These are phyloP conservation scores for Drosophila malerkotliana DNA, from an alignment of 1,140 invertebrate species.

Conservation along the genomic window DNA sequence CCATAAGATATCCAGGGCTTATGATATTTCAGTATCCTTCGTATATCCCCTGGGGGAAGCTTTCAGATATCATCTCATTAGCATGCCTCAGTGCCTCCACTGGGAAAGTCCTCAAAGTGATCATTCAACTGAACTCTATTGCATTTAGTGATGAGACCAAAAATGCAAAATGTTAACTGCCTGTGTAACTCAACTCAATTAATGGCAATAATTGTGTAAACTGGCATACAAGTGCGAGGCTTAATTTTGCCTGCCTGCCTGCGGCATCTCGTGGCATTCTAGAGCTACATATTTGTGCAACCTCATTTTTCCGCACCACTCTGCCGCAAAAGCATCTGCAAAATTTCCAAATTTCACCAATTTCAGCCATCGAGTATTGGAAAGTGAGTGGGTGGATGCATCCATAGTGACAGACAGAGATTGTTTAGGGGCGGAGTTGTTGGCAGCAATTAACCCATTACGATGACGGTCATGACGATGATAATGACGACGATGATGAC, in stretches of 20 bases:
- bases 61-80: slow-evolving; percentile 36
- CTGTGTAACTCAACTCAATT: slow-evolving; percentile 53
- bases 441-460: slow-evolving; percentile 17
- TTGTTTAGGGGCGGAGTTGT: neutral
- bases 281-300: neutral
- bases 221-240: slow-evolving; percentile 62
- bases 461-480: neutral
- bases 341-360: neutral
- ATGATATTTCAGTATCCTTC: slow-evolving; percentile 11
- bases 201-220: slow-evolving; percentile 70
- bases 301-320: neutral
- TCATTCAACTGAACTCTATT: slow-evolving; percentile 33
- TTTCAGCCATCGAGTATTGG: neutral
- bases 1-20: slow-evolving; percentile 20
- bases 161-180: neutral
- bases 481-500: slow-evolving; percentile 9
- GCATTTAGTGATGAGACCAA: neutral
- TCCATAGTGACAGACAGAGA: neutral
- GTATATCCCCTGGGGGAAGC: neutral
- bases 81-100: neutral
- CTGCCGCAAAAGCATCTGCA: neutral
- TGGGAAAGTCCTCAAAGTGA: neutral
- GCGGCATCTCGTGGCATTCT: slow-evolving; percentile 9
- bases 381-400: no score
- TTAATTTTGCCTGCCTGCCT: slow-evolving; percentile 45